phyloP scores from a whole-genome alignment of 92 coral and sea anemone genomes.

The Phenganax subtilis region DNA sequence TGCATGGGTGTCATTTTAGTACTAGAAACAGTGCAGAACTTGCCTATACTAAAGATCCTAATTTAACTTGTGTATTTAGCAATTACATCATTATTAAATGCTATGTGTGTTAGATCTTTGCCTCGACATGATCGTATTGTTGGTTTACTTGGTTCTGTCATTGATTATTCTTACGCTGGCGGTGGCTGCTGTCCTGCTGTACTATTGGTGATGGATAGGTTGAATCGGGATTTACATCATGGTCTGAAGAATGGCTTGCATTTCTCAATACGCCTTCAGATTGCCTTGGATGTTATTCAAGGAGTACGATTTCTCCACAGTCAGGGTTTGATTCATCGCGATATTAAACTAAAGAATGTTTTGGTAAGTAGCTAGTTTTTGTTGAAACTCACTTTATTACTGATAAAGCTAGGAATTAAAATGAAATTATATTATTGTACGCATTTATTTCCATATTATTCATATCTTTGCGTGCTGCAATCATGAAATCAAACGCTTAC shows the following conservation, averaged over 20 bases:
- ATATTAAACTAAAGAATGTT: slow-evolving; percentile 92
- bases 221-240: slow-evolving; percentile 91
- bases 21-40: no score
- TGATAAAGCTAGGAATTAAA: no score
- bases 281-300: slow-evolving; percentile 92
- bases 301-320: slow-evolving; percentile 95
- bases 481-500: background rate
- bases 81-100: background rate
- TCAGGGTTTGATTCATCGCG: slow-evolving; percentile 93
- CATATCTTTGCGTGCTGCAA: no score
- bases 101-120: slow-evolving; percentile 52
- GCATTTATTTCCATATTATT: background rate
- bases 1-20: no score
- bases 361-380: slow-evolving; percentile 51
- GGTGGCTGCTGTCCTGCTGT: slow-evolving; percentile 96
- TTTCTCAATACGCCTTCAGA: slow-evolving; percentile 69
- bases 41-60: no score
- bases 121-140: slow-evolving; percentile 81
- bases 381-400: background rate
- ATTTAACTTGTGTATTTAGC: no score
- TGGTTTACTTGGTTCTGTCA: slow-evolving; percentile 84
- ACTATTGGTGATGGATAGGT: slow-evolving; percentile 84
- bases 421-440: background rate
- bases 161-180: slow-evolving; percentile 84
- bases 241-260: slow-evolving; percentile 91